Evolutionary conservation across 2,888 invertebrate genomes (phyloP), one percentile per base, ranked within the genome.

Genomic region (Apotomis turbidana): DNA sequence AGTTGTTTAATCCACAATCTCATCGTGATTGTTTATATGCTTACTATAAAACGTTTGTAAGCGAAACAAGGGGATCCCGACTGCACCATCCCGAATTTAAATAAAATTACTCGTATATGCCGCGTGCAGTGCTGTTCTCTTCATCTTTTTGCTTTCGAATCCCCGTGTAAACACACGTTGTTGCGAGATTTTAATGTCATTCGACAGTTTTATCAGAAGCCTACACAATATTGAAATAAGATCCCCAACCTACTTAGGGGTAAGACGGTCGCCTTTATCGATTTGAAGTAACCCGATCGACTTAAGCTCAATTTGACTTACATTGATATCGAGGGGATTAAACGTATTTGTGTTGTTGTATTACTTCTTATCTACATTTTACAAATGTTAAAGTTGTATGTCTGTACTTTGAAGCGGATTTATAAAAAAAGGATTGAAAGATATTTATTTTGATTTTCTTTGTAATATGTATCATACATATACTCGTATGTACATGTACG

Each of bases 251-350:
- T 59, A 72, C 72, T 72, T 59, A 38, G 63, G 68, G 68, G 68
- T 74, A 80, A 82, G 79, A 80, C 79, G 78, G 75, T 76, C 76
- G 76, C 78, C 78, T 77, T 76, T 80, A 82, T 82, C 80, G 84
- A 83, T 84, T 78, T 74, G 74, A 74, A 76, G 83, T 75, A 80
- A 83, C 79, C 68, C 49, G 82, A 85, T 81, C 79, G 79, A 74
- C 72, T 74, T 81, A 83, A 82, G 81, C 77, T 78, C 74, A 75
- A 72, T 68, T 69, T 74, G 67, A 66, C 74, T 76, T 76, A 73
- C 74, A 74, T 76, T 78, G 74, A 78, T 78, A 80, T 78, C 76
- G 73, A 70, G 46, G 66, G 76, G 77, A 79, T 77, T 77, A 76
- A 59, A 55, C 27, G 66, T 71, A 66, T 60, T 71, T 74, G 70